phyloP scores from a whole-genome alignment of 2,888 invertebrate species.

The Agrotis exclamationis region DNA sequence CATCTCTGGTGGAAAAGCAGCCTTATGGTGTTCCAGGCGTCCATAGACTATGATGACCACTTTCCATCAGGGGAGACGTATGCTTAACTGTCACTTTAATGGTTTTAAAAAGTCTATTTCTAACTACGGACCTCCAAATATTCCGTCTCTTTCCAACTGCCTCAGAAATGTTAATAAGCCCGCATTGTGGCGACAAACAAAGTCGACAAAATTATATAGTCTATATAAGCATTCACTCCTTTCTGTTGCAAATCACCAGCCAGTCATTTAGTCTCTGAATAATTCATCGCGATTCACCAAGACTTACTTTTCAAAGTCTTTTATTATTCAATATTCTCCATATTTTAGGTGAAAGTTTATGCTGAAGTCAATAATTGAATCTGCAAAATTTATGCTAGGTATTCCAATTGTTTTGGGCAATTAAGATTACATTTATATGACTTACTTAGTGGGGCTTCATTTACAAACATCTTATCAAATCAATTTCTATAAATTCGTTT shows the following conservation, averaged over 20 bases:
- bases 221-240: constrained; percentile 53
- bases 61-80: too few species aligned
- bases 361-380: neutral
- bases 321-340: constrained; percentile 68
- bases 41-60: too few species aligned
- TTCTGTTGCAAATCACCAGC: constrained; percentile 68
- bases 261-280: constrained; percentile 72
- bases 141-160: constrained; percentile 20
- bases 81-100: too few species aligned
- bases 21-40: too few species aligned
- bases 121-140: too few species aligned
- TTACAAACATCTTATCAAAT: too few species aligned
- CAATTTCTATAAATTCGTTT: neutral
- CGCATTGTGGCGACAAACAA: constrained; percentile 56
- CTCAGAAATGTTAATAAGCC: constrained; percentile 50
- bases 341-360: constrained; percentile 57
- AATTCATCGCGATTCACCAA: constrained; percentile 68
- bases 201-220: constrained; percentile 48
- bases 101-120: too few species aligned
- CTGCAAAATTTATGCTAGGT: neutral
- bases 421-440: too few species aligned
- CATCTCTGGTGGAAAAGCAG: too few species aligned
- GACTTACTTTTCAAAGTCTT: constrained; percentile 70
- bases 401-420: too few species aligned
- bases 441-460: neutral